Evolutionary conservation across 2,888 invertebrate species (phyloP), one percentile per base, ranked within the genome.

Genomic region (Perdita meconis): DNA sequence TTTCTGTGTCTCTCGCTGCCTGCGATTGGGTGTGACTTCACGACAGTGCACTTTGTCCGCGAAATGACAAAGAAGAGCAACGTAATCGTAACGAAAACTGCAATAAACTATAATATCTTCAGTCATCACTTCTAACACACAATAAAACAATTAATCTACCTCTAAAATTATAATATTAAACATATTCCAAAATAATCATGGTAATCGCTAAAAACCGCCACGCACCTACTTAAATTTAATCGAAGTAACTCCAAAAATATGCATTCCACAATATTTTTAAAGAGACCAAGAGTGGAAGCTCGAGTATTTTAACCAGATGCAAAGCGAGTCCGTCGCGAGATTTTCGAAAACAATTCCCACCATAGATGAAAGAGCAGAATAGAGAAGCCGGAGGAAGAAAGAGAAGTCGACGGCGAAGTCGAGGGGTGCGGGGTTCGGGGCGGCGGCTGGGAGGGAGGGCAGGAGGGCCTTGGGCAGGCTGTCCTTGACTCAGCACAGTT

Each of bases 401-500:
- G 64, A 75, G 68, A 53, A 69, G 74, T 65, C 73, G 77, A 78
- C 56, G 60, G 68, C 51, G 66, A 38, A 57, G 63, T 78, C 72
- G 82, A 34, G 70, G 74, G 50, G 51, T n/a, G 57, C 44, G 69
- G 50, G 34, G 74, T 56, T 60, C 59, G 72, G 74, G 70, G 66
- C 60, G 73, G 72, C 47, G 73, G 61, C 53, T 30, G 80, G 76
- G 75, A 78, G 80, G 76, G 75, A 76, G 79, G 74, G 80, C 74
- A 88, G 89, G 90, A 88, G 91, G 89, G 90, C 92, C 92, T 92
- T 92, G 92, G 90, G 80, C 88, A 83, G 87, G 82, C 89, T 92
- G 92, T 92, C 92, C 92, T 92, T 92, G 92, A 92, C 92, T 92
- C 91, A 90, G 92, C 92, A 92, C 92, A 91, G 92, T 92, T 92